Base-by-base conservation (phyloP, 2,797 vertebrate genomes). In the Sebastes trivittatus region DNA sequence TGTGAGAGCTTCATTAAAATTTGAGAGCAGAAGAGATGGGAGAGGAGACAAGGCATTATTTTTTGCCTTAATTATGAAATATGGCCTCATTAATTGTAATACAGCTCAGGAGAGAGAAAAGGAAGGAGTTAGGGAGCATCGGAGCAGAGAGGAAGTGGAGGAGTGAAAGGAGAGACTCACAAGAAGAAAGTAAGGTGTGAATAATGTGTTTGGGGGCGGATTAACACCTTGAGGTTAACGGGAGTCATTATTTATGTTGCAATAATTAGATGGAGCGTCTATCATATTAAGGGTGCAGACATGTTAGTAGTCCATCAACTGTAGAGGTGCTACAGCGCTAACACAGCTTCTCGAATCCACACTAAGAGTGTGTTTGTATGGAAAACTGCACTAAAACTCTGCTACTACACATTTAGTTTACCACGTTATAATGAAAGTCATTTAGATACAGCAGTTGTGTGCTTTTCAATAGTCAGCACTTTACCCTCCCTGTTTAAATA, bases 41-140 rank as follows among this genome's bases (percentile, higher is more conserved):
- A 69, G 61, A 29, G 23, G 30, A 81, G 82, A 89, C 78, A 7
- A 79, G 64, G 23, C 67, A 4, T 77, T 85, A 75, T 70, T 80
- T 82, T 76, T 69, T 18, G 29, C 29, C 68, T 82, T 89, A 86
- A 90, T 92, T 84, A 77, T 81, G 87, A 92, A 84, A 86, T 83
- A 88, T 83, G 16, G 65, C 46, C 66, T 84, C 60, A 75, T 85
- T 87, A 86, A 87, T 80, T 72, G 56, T 86, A 29, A 8, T 23
- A 14, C 22, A 72, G 75, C 66, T 70, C 55, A 61, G 80, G 42
- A 46, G 52, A 82, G 68, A 54, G 72, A 58, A 59, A 56, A 38
- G 38, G 1, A 58, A 65, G 25, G 22, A 64, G 64, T 59, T 8
- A 5, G 25, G 62, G 64, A 49, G 22, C 46, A 18, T 32, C 2